A percentile compares a stretch with the other conserved stretches of the same genome.
Conservation (phyloP, 2,888 invertebrate species). For the Cryptocephalus moraei region DNA sequence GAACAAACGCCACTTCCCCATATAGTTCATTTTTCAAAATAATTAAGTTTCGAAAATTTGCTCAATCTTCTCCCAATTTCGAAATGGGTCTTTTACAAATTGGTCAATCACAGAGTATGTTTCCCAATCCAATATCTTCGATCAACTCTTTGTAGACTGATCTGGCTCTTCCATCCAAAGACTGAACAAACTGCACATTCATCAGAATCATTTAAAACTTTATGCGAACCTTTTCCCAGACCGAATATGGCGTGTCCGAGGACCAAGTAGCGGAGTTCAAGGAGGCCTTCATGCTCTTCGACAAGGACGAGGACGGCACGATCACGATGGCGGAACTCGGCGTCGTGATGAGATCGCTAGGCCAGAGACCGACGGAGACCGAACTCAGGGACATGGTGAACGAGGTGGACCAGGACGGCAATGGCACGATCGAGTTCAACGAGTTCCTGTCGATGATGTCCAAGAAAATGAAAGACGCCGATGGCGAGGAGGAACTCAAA, state of each 20-base stretch:
- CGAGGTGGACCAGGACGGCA: slow-evolving; percentile 79
- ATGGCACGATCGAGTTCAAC: slow-evolving; percentile 86
- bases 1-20: no score
- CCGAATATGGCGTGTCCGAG: slow-evolving; percentile 78
- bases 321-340: slow-evolving; percentile 82
- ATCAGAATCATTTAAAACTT: no score
- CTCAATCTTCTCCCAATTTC: no score
- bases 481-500: slow-evolving; percentile 75
- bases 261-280: slow-evolving; percentile 89
- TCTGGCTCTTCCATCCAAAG: no score
- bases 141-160: no score
- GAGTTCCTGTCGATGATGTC: slow-evolving; percentile 92
- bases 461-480: slow-evolving; percentile 79
- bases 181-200: no score
- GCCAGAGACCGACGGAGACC: slow-evolving; percentile 79
- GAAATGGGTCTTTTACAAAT: no score
- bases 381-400: slow-evolving; percentile 82
- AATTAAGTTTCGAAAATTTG: no score
- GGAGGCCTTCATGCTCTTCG: slow-evolving; percentile 88
- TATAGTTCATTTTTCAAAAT: no score
- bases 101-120: no score
- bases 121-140: no score
- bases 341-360: slow-evolving; percentile 80
- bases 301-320: slow-evolving; percentile 83
- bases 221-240: slow-evolving; percentile 46